These are phyloP conservation scores for Augiades crinisus DNA, from an alignment of 2,888 invertebrate species.

Conservation along the genomic window DNA sequence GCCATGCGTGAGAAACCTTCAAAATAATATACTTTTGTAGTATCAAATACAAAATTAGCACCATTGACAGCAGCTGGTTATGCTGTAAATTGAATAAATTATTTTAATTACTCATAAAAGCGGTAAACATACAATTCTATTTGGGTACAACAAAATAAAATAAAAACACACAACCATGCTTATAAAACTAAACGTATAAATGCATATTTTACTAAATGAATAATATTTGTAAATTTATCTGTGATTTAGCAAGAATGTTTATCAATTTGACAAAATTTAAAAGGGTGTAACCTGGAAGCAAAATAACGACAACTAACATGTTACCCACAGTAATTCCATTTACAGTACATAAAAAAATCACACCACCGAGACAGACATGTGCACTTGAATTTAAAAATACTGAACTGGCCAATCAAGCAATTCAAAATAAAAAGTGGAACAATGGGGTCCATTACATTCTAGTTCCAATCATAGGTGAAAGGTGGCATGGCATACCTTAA, in stretches of 20 bases:
- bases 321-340: conserved; percentile 65
- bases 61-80: background rate
- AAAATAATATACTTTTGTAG: background rate
- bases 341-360: conserved; percentile 61
- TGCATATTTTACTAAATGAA: conserved; percentile 57
- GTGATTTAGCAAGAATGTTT: conserved; percentile 51
- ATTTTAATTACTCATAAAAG: conserved; percentile 37
- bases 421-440: conserved; percentile 44
- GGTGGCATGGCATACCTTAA: conserved; percentile 40
- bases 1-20: conserved; percentile 31
- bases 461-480: conserved; percentile 59
- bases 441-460: conserved; percentile 45
- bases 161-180: conserved; percentile 68
- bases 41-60: background rate
- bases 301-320: conserved; percentile 76
- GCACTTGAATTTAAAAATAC: conserved; percentile 55
- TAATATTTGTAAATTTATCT: conserved; percentile 77
- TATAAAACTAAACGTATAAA: conserved; percentile 61
- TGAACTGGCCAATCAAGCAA: conserved; percentile 62
- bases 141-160: conserved; percentile 41
- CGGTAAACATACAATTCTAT: conserved; percentile 29
- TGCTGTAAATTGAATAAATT: background rate
- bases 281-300: conserved; percentile 80
- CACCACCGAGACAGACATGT: conserved; percentile 69
- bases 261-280: conserved; percentile 43